Conservation (phyloP, 2,888 invertebrate genomes). For the Parapristionchus giblindavisi region DNA sequence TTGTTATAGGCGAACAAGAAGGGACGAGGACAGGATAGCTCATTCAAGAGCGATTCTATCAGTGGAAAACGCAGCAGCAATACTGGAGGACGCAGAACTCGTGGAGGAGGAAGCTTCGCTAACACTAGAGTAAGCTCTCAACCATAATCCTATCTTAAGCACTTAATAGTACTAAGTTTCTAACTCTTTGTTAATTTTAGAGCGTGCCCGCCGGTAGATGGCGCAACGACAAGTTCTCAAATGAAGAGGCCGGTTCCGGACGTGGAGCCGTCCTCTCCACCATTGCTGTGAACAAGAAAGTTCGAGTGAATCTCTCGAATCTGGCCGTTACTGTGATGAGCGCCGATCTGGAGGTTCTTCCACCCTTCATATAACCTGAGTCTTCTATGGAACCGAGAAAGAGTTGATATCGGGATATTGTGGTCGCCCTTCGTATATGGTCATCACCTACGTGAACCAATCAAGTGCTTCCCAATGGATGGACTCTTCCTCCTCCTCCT, state of each 20-base stretch:
- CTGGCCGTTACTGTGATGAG: conserved; percentile 29
- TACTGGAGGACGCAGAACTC: conserved; percentile 19
- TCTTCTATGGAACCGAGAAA: not conserved
- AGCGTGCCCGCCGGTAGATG: conserved; percentile 34
- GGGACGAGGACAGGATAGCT: conserved; percentile 26
- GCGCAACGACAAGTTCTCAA: conserved; percentile 38
- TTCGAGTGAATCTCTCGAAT: conserved; percentile 36
- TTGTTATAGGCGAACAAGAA: conserved; percentile 17
- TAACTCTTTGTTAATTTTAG: not conserved
- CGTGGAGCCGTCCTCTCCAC: conserved; percentile 23
- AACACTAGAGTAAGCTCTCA: conserved; percentile 17
- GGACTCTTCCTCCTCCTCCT: not conserved
- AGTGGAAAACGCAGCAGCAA: not conserved
- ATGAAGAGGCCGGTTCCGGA: not conserved
- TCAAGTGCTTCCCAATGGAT: not conserved
- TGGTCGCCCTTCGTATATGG: too few species aligned
- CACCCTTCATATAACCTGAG: not conserved
- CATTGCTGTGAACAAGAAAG: conserved; percentile 30
- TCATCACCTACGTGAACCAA: not conserved
- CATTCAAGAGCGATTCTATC: conserved; percentile 36
- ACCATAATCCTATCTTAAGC: conserved; percentile 1
- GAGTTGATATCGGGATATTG: too few species aligned
- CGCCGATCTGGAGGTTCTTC: conserved; percentile 36
- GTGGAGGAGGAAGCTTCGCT: too few species aligned
- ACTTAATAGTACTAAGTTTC: not conserved